Base-by-base conservation (phyloP, 2,888 invertebrate genomes). In the Caenorhabditis zanzibari region DNA sequence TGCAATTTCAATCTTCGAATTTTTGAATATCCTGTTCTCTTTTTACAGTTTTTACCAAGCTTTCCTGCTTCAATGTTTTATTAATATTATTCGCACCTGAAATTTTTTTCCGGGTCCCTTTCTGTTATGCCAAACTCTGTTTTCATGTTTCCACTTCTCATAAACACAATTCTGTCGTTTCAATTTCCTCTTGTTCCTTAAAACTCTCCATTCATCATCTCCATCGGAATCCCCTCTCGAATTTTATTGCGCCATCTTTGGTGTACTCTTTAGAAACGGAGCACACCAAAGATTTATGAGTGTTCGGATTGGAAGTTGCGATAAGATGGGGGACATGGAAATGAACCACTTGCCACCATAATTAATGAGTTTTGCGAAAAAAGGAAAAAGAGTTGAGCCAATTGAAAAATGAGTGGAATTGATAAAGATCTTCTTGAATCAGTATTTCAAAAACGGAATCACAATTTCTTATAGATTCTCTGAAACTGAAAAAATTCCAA, bases 211-310 rank as follows among this genome's bases (percentile, higher is more conserved):
- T 71, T 47, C 44, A 59, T 72, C 73, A 38, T 22, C 56, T 19
- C 26, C 52, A 32, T 32, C 28, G 32, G 26, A 24, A 38, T 24
- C 22, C 64, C 64, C 41, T 75, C 24, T 24, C 38, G n/a, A 14
- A 35, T 75, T 66, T 54, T 38, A 64, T 74, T 58, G 66, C 66
- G 75, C 56, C 74, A 74, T 58, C 59, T 47, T 47, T 49, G 32
- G 47, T 68, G 54, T 32, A 16, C 52, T 44, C 35, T 47, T 58
- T 9, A 16, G 24, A 38, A 14, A 3, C 5, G 28, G 22, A 38
- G n/a, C 58, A 19, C 26, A 19, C 38, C 24, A 64, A 64, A 61
- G 72, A 64, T 66, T 71, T 52, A 80, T 66, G 71, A 35, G 56
- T 54, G 66, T 32, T 68, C 26, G 16, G 77, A 77, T 52, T 19